phyloP scores from a whole-genome alignment of 2,113 vertebrate genomes.

The Colinus virginianus region DNA sequence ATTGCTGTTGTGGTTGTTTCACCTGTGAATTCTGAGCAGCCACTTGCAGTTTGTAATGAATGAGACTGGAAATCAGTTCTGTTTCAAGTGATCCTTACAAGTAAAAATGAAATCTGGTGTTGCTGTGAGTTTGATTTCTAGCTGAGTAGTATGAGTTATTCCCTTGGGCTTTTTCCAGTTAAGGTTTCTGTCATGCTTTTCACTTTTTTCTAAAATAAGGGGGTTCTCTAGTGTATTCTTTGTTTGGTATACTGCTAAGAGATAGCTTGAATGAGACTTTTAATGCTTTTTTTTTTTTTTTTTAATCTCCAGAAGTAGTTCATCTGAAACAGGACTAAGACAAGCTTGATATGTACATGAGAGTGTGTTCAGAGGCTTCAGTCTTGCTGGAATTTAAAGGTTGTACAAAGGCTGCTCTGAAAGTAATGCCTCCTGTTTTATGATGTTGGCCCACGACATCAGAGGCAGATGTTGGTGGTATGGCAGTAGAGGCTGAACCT shows the following conservation, averaged over 20 bases:
- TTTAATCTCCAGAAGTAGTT: no score
- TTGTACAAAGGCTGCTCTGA: neutral
- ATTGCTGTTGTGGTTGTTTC: slow-evolving; percentile 11
- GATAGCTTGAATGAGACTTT: neutral
- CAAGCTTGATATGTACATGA: neutral
- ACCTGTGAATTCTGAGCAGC: neutral
- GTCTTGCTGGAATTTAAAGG: neutral
- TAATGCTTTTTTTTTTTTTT: neutral
- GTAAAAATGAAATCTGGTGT: neutral
- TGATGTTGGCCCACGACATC: no score
- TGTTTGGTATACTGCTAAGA: neutral
- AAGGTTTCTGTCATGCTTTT: neutral
- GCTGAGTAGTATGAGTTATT: neutral
- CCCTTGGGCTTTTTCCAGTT: neutral
- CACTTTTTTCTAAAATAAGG: neutral
- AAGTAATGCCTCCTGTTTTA: no score
- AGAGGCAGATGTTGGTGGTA: no score
- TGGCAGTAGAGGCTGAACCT: no score
- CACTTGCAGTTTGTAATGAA: neutral
- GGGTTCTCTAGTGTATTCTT: neutral
- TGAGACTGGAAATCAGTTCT: neutral
- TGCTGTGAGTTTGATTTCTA: neutral
- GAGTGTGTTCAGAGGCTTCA: neutral
- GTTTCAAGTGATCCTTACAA: neutral
- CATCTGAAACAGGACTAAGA: neutral